Evolutionary conservation across 2,797 vertebrate species (phyloP), one percentile per base, ranked within the genome.

Genomic region (Margarornis squamiger): DNA sequence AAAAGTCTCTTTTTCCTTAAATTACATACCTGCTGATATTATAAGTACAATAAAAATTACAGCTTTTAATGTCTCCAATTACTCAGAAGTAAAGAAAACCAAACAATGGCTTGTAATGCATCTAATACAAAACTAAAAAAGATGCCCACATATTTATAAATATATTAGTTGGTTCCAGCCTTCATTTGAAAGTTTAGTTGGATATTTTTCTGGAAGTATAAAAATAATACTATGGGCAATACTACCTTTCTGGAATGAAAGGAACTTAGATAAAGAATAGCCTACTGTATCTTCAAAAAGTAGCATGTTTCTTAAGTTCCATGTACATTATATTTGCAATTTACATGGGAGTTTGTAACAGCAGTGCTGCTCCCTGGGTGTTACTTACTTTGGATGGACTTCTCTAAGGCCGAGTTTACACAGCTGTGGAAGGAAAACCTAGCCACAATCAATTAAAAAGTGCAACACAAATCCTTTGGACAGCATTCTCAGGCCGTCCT

Each of bases 331-430:
- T 92, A 95, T 94, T 90, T 97, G 95, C 94, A 94, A 96, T 97
- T 98, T 97, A 96, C 96, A 95, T 36, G 96, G 95, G 94, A 97
- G 97, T 98, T 98, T 96, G 88, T 55, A 94, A 84, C 57, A 88
- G 86, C 30, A 1, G 67, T 82, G 45, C 63, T 36, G 92, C 82
- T 95, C 95, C 72, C 94, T 79, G 95, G 92, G 96, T 85, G 63
- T 93, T 66, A 39, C 34, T 90, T 96, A 94, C 65, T 91, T 96
- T 88, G 97, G 95, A 97, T 93, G n/a, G 63, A 92, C 92, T 97
- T 78, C 73, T 88, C 15, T 63, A 73, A 82, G 85, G 58, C 92
- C 79, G 88, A 96, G 97, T 97, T 97, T 98, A 98, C 97, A 98
- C 97, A 98, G 97, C 97, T 97, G 98, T 94, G 91, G 92, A 93